Evolutionary conservation across 2,797 vertebrate species (phyloP), one percentile per base, ranked within the genome.

Genomic region (Lacerta viridis): DNA sequence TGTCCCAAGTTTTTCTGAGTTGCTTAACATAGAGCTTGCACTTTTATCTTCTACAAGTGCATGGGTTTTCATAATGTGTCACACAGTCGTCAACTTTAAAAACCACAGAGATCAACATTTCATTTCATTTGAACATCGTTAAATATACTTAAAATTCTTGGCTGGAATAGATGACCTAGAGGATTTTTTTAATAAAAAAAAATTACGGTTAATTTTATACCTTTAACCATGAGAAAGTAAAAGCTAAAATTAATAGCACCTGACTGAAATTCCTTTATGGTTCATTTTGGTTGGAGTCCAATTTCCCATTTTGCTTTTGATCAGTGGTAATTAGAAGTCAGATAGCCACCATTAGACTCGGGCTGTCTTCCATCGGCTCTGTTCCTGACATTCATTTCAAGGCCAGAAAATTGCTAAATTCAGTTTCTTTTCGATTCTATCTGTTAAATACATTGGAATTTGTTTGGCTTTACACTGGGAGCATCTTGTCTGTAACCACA

Each of bases 271-370:
- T 95, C 93, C 87, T 95, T 94, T 94, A 94, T 94, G 91, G 90
- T 92, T 95, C 88, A 78, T 94, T 87, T 94, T 96, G 94, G 91
- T 61, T 0, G 94, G 95, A 91, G 91, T 95, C 94, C 33, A 95
- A 3, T 96, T 97, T 96, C 95, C 93, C 92, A 92, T 95, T 95
- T 93, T 91, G 89, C 90, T 95, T 97, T 97, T 97, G 96, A 97
- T 96, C 95, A 92, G 91, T 85, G 91, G 93, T 94, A 97, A 96
- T 96, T 95, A 96, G 91, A 95, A 95, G 91, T 93, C 93, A 94
- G 95, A 96, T 94, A 95, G 96, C 93, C 92, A 96, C 90, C 94
- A 94, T 95, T 94, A 94, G 87, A 92, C 93, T 95, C 94, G 94
- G 96, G 93, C 92, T 93, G 92, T 94, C 95, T 95, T 94, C 93